These are phyloP conservation scores for Panurus biarmicus DNA, from an alignment of 2,113 vertebrate genomes.

Conservation along the genomic window DNA sequence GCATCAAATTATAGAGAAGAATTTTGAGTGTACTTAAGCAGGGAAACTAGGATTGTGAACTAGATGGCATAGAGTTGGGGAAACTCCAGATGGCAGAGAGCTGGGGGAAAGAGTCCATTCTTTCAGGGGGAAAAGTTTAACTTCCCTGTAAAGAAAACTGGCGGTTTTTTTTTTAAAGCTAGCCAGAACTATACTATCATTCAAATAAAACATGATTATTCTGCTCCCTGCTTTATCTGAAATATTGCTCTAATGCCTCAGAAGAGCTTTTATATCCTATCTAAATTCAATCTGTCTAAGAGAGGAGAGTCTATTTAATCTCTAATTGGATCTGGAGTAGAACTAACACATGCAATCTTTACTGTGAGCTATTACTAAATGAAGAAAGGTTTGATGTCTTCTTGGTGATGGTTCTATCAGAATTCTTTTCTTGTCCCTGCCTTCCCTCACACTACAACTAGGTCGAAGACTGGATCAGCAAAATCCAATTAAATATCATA, in stretches of 20 bases:
- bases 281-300: slow-evolving; percentile 40
- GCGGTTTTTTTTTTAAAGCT: not conserved
- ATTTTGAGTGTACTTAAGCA: not conserved
- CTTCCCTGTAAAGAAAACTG: not conserved
- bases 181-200: not conserved
- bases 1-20: not conserved
- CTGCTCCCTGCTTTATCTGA: not conserved
- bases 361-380: slow-evolving; percentile 14
- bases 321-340: slow-evolving; percentile 46
- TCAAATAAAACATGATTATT: slow-evolving; percentile 18
- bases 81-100: not conserved
- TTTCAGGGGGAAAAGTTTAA: not conserved
- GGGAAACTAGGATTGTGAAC: not conserved
- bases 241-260: slow-evolving; percentile 11
- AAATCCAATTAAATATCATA: not conserved
- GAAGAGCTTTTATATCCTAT: not conserved
- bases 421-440: not conserved
- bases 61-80: not conserved
- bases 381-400: slow-evolving; percentile 30
- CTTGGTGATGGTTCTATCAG: not conserved
- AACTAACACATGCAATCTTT: slow-evolving; percentile 34
- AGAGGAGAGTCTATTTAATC: slow-evolving; percentile 27
- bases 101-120: not conserved
- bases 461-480: not conserved
- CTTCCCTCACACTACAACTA: not conserved